Percentiles rank a stretch among this genome's conserved stretches.
phyloP scores from a whole-genome alignment of 2,113 vertebrate genomes.

The Gallinago jamesoni region DNA sequence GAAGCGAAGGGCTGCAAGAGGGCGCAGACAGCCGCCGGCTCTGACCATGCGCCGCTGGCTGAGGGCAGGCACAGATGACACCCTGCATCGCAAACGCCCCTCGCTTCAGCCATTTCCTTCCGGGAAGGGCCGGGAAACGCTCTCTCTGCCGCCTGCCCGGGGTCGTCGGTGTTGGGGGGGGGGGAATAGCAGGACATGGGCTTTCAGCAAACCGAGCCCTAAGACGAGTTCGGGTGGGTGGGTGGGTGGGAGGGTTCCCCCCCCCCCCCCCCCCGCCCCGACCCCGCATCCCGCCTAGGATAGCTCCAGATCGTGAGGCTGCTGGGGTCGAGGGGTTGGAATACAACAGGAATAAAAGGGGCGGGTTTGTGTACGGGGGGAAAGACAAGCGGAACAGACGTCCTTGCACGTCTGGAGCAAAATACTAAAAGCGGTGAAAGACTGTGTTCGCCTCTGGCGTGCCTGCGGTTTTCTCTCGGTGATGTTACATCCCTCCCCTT shows the following conservation, averaged over 20 bases:
- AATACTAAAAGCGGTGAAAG: not conserved
- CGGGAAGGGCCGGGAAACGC: not conserved
- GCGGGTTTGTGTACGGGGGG: not conserved
- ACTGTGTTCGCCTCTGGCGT: not conserved
- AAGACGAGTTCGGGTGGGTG: not conserved
- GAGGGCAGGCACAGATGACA: not conserved
- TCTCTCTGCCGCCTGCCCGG: not conserved
- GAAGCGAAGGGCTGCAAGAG: not conserved
- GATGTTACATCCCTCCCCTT: not conserved
- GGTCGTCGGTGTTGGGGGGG: no score
- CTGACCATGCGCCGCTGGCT: not conserved
- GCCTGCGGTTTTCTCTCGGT: not conserved
- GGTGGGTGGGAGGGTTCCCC: not conserved
- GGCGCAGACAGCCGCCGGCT: not conserved
- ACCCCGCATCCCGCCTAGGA: no score
- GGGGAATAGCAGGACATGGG: not conserved
- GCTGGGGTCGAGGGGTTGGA: no score
- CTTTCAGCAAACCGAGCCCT: not conserved
- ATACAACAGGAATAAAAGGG: not conserved
- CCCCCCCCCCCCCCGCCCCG: no score
- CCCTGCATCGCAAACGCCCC: accelerated
- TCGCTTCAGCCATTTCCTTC: not conserved
- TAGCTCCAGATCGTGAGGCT: not conserved
- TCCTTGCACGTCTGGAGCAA: not conserved
- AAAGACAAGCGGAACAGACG: not conserved